Evolutionary conservation across 2,888 invertebrate genomes (phyloP).

Genomic region (Synanthedon andrenaeformis): DNA sequence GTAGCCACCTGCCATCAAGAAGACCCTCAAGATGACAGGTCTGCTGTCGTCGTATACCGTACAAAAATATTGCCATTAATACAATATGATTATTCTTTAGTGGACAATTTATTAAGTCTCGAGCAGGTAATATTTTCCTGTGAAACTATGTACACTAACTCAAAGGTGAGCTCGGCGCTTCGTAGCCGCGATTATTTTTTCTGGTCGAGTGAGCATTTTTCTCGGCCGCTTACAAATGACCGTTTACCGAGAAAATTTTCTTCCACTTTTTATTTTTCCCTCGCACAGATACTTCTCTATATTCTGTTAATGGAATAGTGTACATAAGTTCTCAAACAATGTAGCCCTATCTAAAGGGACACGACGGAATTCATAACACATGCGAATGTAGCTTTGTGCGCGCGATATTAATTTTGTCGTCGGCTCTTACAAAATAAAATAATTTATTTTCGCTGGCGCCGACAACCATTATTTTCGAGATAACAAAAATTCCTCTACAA

Average conservation of each 20-base stretch:
- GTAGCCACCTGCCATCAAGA: too few relatives aligned
- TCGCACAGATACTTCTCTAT: slow-evolving; percentile 47
- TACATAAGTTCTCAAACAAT: slow-evolving; percentile 50
- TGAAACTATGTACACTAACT: too few relatives aligned
- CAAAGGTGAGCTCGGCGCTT: not conserved
- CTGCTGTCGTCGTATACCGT: too few relatives aligned
- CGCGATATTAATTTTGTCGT: not conserved
- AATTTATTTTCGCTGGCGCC: not conserved
- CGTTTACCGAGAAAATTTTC: slow-evolving; percentile 55
- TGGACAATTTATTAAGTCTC: too few relatives aligned
- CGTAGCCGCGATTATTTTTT: slow-evolving; percentile 50
- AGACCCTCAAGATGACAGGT: too few relatives aligned
- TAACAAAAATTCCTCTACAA: not conserved
- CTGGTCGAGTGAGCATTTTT: slow-evolving; percentile 57
- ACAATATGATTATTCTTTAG: too few relatives aligned
- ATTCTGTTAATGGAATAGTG: slow-evolving; percentile 58
- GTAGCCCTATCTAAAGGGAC: slow-evolving; percentile 25
- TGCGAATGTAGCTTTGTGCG: slow-evolving; percentile 8
- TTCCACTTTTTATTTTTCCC: slow-evolving; percentile 48
- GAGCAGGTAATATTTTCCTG: too few relatives aligned
- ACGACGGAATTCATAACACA: slow-evolving; percentile 20
- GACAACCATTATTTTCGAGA: not conserved
- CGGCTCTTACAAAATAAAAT: not conserved
- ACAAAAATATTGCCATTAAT: too few relatives aligned
- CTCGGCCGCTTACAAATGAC: slow-evolving; percentile 62